Conservation (phyloP, 2,797 vertebrate species). For the Megaceryle alcyon region DNA sequence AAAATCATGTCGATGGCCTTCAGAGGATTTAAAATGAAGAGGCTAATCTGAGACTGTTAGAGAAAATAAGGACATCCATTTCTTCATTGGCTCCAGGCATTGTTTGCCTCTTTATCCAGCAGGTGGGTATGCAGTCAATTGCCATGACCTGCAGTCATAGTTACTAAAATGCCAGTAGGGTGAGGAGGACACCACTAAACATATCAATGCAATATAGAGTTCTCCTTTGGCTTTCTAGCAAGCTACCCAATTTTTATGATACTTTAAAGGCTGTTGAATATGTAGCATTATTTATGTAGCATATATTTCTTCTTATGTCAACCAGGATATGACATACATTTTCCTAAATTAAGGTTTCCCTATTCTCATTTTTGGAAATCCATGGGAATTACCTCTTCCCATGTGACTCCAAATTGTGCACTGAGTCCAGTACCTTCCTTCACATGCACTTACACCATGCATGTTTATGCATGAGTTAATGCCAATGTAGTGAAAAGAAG, state of each 20-base stretch:
- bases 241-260: neutral
- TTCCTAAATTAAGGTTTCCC: neutral
- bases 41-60: neutral
- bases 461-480: neutral
- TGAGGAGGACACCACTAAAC: neutral
- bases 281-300: accelerated
- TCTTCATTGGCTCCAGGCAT: neutral
- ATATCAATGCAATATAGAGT: neutral
- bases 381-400: neutral
- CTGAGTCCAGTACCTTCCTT: neutral
- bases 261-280: neutral
- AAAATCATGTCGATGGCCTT: neutral
- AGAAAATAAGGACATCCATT: neutral
- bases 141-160: neutral
- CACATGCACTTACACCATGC: neutral
- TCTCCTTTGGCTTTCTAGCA: neutral
- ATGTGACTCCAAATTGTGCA: neutral
- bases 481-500: neutral
- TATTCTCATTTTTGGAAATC: neutral
- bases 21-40: neutral
- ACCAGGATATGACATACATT: neutral
- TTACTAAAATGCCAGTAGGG: neutral
- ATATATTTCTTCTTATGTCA: neutral
- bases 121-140: neutral
- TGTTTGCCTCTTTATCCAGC: neutral